These are phyloP conservation scores for Cosmia pyralina DNA, from an alignment of 2,888 invertebrate species.

Conservation along the genomic window DNA sequence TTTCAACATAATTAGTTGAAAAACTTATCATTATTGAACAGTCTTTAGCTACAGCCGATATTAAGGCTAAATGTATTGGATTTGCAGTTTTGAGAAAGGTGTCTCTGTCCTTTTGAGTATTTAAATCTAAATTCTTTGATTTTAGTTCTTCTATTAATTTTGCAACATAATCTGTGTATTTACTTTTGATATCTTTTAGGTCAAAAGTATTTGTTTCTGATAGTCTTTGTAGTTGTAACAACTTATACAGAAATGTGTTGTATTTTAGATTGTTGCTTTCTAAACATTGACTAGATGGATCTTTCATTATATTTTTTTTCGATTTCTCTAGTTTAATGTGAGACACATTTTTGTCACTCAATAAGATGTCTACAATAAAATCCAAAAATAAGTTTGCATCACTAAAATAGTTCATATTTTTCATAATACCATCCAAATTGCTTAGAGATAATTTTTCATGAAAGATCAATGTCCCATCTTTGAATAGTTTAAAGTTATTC, in stretches of 20 bases:
- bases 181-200: slow-evolving; percentile 44
- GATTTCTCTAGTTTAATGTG: slow-evolving; percentile 53
- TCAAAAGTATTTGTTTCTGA: slow-evolving; percentile 67
- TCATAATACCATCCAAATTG: slow-evolving; percentile 69
- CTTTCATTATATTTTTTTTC: slow-evolving; percentile 17
- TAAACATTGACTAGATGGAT: slow-evolving; percentile 63
- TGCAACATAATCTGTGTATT: slow-evolving; percentile 74
- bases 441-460: slow-evolving; percentile 70
- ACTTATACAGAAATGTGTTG: slow-evolving; percentile 72
- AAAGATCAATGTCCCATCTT: slow-evolving; percentile 78
- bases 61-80: slow-evolving; percentile 78
- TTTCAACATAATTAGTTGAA: slow-evolving; percentile 66
- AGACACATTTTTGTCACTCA: slow-evolving; percentile 57
- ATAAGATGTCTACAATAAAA: slow-evolving; percentile 78
- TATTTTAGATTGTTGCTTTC: slow-evolving; percentile 60
- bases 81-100: slow-evolving; percentile 68
- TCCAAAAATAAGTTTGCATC: slow-evolving; percentile 74
- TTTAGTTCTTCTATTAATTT: slow-evolving; percentile 71
- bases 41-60: slow-evolving; percentile 92
- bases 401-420: slow-evolving; percentile 68
- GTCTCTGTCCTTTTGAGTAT: slow-evolving; percentile 61
- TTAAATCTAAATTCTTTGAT: slow-evolving; percentile 69
- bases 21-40: slow-evolving; percentile 93
- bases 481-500: slow-evolving; percentile 92
- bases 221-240: slow-evolving; percentile 79